A percentile compares a stretch with the other conserved stretches of the same genome.
phyloP scores from a whole-genome alignment of 2,888 invertebrate species.

The Heliconius erato region DNA sequence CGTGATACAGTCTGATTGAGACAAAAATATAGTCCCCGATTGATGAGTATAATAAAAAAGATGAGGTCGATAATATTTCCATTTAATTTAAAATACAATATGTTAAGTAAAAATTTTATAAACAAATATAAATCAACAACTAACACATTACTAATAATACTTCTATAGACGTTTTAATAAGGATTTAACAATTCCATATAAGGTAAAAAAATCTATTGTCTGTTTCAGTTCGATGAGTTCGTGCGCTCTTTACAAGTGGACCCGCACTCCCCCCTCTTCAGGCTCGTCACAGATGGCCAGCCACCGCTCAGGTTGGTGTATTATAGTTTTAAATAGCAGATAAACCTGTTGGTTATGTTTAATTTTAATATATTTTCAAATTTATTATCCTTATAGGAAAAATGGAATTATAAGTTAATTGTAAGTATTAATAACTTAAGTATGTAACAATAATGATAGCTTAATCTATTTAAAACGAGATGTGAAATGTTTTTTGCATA shows the following conservation, averaged over 20 bases:
- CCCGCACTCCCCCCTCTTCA: slow-evolving; percentile 87
- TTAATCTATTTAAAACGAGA: no score
- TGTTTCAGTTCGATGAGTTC: slow-evolving; percentile 92
- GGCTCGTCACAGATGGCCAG: slow-evolving; percentile 91
- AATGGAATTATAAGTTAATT: no score
- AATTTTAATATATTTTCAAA: background rate
- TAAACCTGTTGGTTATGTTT: background rate
- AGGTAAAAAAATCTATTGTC: slow-evolving; percentile 37
- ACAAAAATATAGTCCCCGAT: no score
- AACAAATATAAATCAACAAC: background rate
- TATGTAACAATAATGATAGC: no score
- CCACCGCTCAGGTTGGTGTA: slow-evolving; percentile 85
- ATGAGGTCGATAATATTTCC: no score
- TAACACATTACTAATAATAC: background rate
- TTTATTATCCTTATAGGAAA: no score
- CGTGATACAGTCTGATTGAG: no score
- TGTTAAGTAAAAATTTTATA: background rate
- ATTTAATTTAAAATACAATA: background rate
- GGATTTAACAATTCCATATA: slow-evolving; percentile 4
- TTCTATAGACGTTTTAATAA: background rate
- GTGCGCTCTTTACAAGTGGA: slow-evolving; percentile 89
- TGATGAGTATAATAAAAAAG: no score
- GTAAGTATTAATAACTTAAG: no score
- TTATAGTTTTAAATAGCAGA: slow-evolving; percentile 13
- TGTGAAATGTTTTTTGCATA: no score